A percentile compares a stretch with the other conserved stretches of the same genome.
These are phyloP conservation scores for Salvelinus alpinus DNA, from an alignment of 2,113 vertebrate species.

Conservation along the genomic window DNA sequence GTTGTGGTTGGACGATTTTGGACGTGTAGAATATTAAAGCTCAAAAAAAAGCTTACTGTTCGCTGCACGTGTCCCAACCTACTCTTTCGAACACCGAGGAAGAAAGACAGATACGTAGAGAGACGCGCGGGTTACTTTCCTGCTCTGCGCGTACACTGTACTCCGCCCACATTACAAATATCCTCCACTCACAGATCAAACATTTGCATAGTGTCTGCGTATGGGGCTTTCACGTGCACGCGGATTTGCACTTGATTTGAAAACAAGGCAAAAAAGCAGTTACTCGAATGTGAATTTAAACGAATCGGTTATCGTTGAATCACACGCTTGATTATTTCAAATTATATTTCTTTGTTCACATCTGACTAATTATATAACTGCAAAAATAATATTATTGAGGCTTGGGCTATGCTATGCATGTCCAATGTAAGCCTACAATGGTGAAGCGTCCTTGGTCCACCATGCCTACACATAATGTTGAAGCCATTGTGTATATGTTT, in stretches of 20 bases:
- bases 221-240: not conserved
- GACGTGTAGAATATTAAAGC: conserved; percentile 18
- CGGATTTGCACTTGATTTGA: not conserved
- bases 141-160: conserved; percentile 49
- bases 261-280: not conserved
- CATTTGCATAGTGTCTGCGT: conserved; percentile 50
- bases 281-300: not conserved
- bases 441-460: no score
- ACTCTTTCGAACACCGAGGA: conserved; percentile 49
- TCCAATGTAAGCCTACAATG: no score
- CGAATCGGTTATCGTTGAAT: no score
- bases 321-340: no score
- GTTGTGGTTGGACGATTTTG: conserved; percentile 56
- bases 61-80: conserved; percentile 66
- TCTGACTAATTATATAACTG: no score
- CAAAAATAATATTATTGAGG: no score
- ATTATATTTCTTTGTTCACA: no score
- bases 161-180: conserved; percentile 44
- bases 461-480: no score
- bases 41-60: not conserved
- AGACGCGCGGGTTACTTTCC: conserved; percentile 53
- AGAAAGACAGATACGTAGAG: conserved; percentile 64
- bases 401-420: no score
- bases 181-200: conserved; percentile 18
- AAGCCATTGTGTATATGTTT: no score